Conservation (phyloP, 2,113 vertebrate genomes). For the Craseonycteris thonglongyai region DNA sequence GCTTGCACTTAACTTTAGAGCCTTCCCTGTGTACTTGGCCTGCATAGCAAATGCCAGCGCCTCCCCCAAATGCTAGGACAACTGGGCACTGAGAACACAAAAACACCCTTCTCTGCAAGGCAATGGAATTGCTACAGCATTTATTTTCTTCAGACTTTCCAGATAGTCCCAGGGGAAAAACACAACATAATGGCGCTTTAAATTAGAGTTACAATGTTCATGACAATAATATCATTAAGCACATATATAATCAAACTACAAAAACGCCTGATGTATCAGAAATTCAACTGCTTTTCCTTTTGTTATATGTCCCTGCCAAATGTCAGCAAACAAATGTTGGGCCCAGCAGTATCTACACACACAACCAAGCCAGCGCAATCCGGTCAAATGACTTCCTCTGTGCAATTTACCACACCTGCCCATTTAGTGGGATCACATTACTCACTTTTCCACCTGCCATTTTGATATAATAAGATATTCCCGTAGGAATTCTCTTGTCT, state of each 20-base stretch:
- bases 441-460: background rate
- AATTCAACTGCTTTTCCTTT: background rate
- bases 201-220: background rate
- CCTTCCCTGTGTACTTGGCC: constrained; percentile 21
- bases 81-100: background rate
- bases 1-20: constrained; percentile 56
- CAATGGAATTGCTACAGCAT: background rate
- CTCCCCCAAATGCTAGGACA: background rate
- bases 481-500: background rate
- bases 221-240: background rate
- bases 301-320: background rate
- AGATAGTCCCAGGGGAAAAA: background rate
- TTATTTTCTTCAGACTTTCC: background rate
- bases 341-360: background rate
- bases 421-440: no score
- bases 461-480: background rate
- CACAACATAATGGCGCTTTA: background rate
- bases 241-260: background rate
- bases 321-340: background rate
- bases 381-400: background rate
- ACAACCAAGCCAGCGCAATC: background rate
- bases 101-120: background rate
- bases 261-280: background rate
- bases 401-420: background rate
- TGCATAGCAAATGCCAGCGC: constrained; percentile 29